Base-by-base conservation (phyloP, 2,888 invertebrate genomes). In the Agrochola litura region DNA sequence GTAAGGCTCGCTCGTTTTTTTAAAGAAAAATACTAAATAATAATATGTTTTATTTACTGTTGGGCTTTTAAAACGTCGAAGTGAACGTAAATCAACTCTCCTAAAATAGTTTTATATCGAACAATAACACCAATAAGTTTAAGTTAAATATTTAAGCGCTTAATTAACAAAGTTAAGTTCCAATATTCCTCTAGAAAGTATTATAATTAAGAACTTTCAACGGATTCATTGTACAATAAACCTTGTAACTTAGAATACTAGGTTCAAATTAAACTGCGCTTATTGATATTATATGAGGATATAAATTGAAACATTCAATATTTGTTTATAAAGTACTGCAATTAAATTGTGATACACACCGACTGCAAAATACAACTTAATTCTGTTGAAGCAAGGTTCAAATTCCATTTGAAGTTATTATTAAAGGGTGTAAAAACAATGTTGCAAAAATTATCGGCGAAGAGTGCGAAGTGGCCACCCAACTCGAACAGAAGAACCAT, bases 401-500 rank as follows among this genome's bases (percentile, higher is more conserved):
- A 61, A 52, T 67, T 74, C 8, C 19, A 49, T 66, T 70, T n/a
- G 10, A 37, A 30, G 16, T 43, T 74, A 2, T 37, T 63, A n/a
- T 46, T 64, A 64, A 41, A 58, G 81, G 81, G 87, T 67, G 69
- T 78, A 64, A 83, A 82, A 73, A 90, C 90, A 90, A 84, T 89
- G 91, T 90, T 90, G 89, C 91, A 85, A 84, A 84, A 81, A 83
- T 84, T 74, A 88, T 81, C 76, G 70, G 64, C 43, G 49, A 56
- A 46, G 77, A 82, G 82, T 85, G 86, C 79, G 64, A 89, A 83
- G 77, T 86, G 92, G 86, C 94, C 94, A 94, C 94, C 94, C 95
- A 93, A 83, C 79, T 74, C 76, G 88, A 22, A 73, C 73, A 68
- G 64, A 66, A n/a, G 54, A 3, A 22, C 12, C 68, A 61, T 70